Evolutionary conservation across 2,797 vertebrate genomes (phyloP), one percentile per base, ranked within the genome.

Genomic region (Syndactyla subalaris): DNA sequence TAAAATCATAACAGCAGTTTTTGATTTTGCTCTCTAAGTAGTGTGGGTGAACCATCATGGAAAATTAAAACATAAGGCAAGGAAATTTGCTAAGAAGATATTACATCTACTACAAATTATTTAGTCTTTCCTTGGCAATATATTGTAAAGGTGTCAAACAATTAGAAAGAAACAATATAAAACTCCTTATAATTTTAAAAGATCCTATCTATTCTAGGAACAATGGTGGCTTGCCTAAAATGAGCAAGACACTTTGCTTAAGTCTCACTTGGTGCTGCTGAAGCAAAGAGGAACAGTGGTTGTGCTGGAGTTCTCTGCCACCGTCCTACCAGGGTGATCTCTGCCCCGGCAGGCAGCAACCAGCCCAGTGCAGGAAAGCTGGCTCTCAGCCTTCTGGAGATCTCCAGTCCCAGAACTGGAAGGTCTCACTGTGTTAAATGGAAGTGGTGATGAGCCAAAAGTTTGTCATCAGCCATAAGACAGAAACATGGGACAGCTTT

Each of bases 1-100:
- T 96, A 79, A 94, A 97, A 94, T 80, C 67, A 92, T 71, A 79
- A 94, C 82, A 91, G 76, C 19, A 92, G 78, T 86, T 72, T 89
- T 57, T 70, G 59, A 95, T 96, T 97, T 76, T 80, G 52, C 66
- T 92, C 58, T 91, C 59, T 84, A 93, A 93, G 74, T 62, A 76
- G 39, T 27, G 68, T 78, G 88, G 70, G 91, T 94, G 81, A 97
- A 92, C 89, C 71, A 89, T 68, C 11, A 41, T 6, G 20, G 82
- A 92, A 89, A 96, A 95, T 92, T 84, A 88, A 92, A 96, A 96
- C 45, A 92, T 43, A 85, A 5, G 59, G 85, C 8, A 84, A 75
- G 48, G 46, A 68, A 94, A 93, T 94, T 93, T 97, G 77, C 81
- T 92, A 78, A 89, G 58, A 95, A 70, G 54, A 29, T 89, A 75